These are phyloP conservation scores for Nyctibius bracteatus DNA, from an alignment of 2,113 vertebrate genomes.

Conservation along the genomic window DNA sequence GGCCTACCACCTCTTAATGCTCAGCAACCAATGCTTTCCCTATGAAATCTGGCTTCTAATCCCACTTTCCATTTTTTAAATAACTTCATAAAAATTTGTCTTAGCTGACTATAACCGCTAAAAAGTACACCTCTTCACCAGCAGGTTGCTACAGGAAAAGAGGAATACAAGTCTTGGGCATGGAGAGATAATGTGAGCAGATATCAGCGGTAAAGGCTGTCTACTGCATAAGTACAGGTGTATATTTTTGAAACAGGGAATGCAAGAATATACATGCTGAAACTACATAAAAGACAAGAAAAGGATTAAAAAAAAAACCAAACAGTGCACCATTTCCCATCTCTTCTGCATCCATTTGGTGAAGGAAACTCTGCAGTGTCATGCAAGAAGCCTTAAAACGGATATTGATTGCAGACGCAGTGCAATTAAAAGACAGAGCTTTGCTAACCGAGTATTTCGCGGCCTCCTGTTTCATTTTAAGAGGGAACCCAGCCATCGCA, in stretches of 20 bases:
- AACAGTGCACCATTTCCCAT: neutral
- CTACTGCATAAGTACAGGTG: rapidly evolving
- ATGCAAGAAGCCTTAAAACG: neutral
- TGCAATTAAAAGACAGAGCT: neutral
- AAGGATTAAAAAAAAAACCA: neutral
- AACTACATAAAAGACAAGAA: neutral
- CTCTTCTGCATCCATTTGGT: neutral
- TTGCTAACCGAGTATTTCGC: neutral
- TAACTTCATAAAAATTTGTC: neutral
- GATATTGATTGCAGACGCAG: rapidly evolving
- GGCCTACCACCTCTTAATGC: neutral
- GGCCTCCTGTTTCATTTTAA: neutral
- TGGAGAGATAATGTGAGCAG: neutral
- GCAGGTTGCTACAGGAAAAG: neutral
- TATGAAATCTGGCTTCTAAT: neutral
- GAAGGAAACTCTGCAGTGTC: neutral
- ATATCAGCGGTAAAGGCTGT: rapidly evolving
- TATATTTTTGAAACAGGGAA: neutral
- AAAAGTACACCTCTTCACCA: neutral
- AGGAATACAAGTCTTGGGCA: neutral
- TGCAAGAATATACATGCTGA: neutral
- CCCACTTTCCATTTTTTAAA: neutral
- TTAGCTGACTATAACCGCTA: neutral
- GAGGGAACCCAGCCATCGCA: neutral
- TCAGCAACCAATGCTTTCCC: neutral